A percentile compares a stretch with the other conserved stretches of the same genome.
These are phyloP conservation scores for Limnephilus lunatus DNA, from an alignment of 2,888 invertebrate genomes.

Conservation along the genomic window DNA sequence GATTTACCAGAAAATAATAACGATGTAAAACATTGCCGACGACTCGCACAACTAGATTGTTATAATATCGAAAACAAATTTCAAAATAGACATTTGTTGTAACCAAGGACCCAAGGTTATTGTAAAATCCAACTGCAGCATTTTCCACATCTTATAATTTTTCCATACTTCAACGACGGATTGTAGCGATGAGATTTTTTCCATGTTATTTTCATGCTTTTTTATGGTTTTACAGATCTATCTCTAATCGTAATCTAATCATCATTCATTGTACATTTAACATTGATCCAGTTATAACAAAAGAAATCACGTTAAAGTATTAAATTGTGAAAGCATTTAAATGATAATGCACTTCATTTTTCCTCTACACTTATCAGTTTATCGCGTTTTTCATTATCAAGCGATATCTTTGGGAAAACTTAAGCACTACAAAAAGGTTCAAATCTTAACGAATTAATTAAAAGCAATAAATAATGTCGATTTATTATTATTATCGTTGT, in stretches of 20 bases:
- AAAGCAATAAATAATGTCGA: neutral
- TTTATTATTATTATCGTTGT: neutral
- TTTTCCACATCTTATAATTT: neutral
- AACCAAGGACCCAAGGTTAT: neutral
- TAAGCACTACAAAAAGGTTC: neutral
- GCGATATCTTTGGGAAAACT: neutral
- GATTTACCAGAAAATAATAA: slow-evolving; percentile 19
- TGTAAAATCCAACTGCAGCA: neutral
- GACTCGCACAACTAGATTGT: neutral
- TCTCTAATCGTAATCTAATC: neutral
- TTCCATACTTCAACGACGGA: neutral
- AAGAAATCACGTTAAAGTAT: neutral
- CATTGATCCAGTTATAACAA: neutral
- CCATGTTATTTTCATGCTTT: neutral
- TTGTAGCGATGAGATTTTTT: neutral
- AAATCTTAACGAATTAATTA: neutral
- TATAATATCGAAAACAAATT: neutral
- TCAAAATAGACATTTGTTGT: neutral
- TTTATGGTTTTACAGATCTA: neutral
- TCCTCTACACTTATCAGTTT: neutral
- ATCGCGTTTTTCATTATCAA: neutral
- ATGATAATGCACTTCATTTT: neutral
- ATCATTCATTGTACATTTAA: neutral
- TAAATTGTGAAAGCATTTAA: neutral
- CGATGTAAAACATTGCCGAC: neutral